These are phyloP conservation scores for Apamea sordens DNA, from an alignment of 2,888 invertebrate genomes.

Conservation along the genomic window DNA sequence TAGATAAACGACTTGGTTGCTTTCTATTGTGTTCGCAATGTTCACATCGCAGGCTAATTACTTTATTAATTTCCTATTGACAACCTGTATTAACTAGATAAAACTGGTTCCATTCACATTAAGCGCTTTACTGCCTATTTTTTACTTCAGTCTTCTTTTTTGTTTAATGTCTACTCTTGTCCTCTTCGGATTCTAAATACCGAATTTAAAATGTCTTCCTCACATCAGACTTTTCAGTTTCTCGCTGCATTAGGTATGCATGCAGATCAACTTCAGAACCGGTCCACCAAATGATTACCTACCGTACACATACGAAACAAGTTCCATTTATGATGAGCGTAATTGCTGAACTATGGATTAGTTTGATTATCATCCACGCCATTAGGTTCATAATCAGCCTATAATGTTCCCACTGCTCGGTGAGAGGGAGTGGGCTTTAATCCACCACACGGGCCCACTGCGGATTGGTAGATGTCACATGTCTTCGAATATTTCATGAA, in stretches of 20 bases:
- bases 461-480: too few species aligned
- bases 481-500: too few species aligned
- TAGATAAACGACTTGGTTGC: slow-evolving; percentile 9
- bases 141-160: background rate
- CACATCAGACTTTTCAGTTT: background rate
- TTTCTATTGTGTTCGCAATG: background rate
- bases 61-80: background rate
- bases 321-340: background rate
- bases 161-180: background rate
- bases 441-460: too few species aligned
- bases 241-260: background rate
- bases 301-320: background rate
- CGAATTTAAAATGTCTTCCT: slow-evolving; percentile 15
- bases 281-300: background rate
- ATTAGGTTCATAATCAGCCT: background rate
- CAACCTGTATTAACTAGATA: slow-evolving; percentile 1
- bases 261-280: background rate
- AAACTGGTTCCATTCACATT: slow-evolving; percentile 5
- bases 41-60: background rate
- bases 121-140: background rate
- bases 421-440: too few species aligned
- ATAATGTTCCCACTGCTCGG: too few species aligned
- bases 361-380: background rate
- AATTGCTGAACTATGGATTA: background rate
- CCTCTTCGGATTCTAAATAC: background rate